These are phyloP conservation scores for Jacana jacana DNA, from an alignment of 2,113 vertebrate species.

Conservation along the genomic window DNA sequence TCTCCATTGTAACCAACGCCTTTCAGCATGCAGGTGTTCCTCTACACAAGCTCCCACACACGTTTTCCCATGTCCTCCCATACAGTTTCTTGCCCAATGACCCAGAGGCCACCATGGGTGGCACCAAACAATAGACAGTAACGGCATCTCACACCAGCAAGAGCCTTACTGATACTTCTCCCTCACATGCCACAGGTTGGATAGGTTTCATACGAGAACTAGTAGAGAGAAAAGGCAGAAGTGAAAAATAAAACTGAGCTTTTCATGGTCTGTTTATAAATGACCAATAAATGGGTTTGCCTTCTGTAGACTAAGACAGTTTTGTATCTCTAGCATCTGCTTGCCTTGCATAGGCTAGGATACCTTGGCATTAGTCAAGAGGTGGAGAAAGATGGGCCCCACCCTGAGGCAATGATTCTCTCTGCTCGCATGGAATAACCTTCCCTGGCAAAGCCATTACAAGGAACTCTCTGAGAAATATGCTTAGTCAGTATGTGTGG, in stretches of 20 bases:
- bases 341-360: not conserved
- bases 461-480: not conserved
- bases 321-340: constrained; percentile 1
- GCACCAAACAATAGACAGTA: accelerated
- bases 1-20: not conserved
- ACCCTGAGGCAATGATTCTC: not conserved
- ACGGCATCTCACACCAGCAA: not conserved
- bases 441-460: not conserved
- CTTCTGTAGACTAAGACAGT: not conserved
- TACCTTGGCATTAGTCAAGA: not conserved
- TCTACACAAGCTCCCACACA: constrained; percentile 6
- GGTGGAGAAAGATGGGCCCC: not conserved
- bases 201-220: not conserved
- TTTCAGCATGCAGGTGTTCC: not conserved
- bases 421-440: not conserved
- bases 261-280: not conserved
- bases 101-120: not conserved
- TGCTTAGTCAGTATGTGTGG: not conserved
- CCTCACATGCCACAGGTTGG: not conserved
- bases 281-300: not conserved
- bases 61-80: not conserved
- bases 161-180: not conserved
- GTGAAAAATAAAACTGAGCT: not conserved
- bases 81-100: not conserved
- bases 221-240: not conserved